Evolutionary conservation across 1,140 invertebrate species (phyloP).

Genomic region (Drosophila fuyamai): DNA sequence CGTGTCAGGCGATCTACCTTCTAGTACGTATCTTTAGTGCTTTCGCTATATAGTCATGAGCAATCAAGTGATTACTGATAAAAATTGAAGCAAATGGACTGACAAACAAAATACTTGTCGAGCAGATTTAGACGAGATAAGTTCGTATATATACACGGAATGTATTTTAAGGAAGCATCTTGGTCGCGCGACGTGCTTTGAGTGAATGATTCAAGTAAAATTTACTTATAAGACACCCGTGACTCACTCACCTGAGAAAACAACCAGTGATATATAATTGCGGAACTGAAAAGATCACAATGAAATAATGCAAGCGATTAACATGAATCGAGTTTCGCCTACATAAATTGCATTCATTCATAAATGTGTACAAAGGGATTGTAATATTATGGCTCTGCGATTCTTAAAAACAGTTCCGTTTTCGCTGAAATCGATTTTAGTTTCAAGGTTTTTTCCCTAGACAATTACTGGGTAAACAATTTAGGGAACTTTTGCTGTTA

Average conservation of each 20-base stretch:
- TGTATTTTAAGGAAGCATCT: slow-evolving; percentile 48
- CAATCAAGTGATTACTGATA: slow-evolving; percentile 61
- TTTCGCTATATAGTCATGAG: slow-evolving; percentile 20
- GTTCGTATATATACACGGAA: not conserved
- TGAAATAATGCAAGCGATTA: slow-evolving; percentile 31
- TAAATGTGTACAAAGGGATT: slow-evolving; percentile 28
- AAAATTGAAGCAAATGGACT: slow-evolving; percentile 32
- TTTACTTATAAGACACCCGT: slow-evolving; percentile 34
- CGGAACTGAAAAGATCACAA: slow-evolving; percentile 55
- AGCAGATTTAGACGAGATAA: slow-evolving; percentile 17
- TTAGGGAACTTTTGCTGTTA: slow-evolving; percentile 28
- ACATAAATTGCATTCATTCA: slow-evolving; percentile 48
- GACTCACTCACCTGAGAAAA: slow-evolving; percentile 38
- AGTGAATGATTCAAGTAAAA: slow-evolving; percentile 45
- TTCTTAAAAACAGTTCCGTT: slow-evolving; percentile 31
- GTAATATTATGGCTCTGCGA: slow-evolving; percentile 21
- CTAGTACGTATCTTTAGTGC: slow-evolving; percentile 38
- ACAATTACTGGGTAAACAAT: slow-evolving; percentile 44
- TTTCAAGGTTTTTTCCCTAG: slow-evolving; percentile 10
- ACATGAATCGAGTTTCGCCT: slow-evolving; percentile 21
- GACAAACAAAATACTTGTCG: slow-evolving; percentile 45
- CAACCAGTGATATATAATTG: slow-evolving; percentile 30
- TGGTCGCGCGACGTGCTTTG: slow-evolving; percentile 26
- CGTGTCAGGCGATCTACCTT: slow-evolving; percentile 13
- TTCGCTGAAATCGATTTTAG: not conserved